Conservation (phyloP, 2,888 invertebrate genomes). For the Nycteola revayana region DNA sequence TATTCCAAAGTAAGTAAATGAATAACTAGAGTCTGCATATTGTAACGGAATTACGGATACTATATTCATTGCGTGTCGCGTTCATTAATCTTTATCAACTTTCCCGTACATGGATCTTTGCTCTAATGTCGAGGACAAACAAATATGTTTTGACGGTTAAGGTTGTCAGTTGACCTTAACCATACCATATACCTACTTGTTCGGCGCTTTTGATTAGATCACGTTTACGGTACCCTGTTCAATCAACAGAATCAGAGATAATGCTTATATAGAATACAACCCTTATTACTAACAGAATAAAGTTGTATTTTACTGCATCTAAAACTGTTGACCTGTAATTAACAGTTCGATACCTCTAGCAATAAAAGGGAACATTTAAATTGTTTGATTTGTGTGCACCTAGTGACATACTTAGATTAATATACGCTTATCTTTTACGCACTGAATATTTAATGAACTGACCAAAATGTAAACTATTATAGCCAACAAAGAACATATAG, state of each 20-base stretch:
- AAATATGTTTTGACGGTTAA: background rate
- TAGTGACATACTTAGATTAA: constrained; percentile 18
- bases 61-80: no score
- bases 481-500: no score
- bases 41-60: no score
- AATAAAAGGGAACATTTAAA: constrained; percentile 1
- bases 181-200: background rate
- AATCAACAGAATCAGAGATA: background rate
- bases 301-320: no score
- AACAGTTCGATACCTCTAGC: no score
- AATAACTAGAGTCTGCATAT: no score
- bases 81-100: no score
- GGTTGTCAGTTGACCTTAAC: background rate
- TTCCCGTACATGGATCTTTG: no score
- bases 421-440: constrained; percentile 11
- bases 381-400: constrained; percentile 15
- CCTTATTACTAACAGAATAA: no score
- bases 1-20: no score
- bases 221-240: no score
- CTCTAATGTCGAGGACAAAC: background rate
- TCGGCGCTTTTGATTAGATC: background rate
- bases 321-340: no score
- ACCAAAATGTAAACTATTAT: background rate
- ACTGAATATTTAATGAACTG: background rate
- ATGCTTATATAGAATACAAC: background rate